phyloP scores from a whole-genome alignment of 1,140 invertebrate genomes.

The Phymorhynchus buccinoides region DNA sequence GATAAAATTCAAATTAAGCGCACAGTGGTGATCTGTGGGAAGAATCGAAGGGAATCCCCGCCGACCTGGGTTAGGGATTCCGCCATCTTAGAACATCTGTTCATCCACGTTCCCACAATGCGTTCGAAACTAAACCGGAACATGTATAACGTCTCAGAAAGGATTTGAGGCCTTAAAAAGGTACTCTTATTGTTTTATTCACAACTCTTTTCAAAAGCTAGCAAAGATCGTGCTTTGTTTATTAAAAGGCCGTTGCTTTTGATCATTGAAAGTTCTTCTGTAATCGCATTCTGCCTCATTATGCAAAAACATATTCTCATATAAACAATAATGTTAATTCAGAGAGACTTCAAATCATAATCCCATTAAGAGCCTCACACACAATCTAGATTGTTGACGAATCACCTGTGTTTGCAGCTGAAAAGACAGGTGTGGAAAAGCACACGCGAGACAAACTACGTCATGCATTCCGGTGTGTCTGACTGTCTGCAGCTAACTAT shows the following conservation, averaged over 20 bases:
- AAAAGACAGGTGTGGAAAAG: conserved; percentile 40
- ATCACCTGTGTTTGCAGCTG: conserved; percentile 40
- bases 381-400: conserved; percentile 24
- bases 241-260: too few relatives aligned
- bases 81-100: conserved; percentile 51
- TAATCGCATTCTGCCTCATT: too few relatives aligned
- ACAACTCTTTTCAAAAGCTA: conserved; percentile 12
- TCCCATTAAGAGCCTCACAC: background rate
- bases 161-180: background rate
- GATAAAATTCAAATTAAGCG: conserved; percentile 39
- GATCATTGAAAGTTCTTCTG: too few relatives aligned
- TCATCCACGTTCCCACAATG: conserved; percentile 45
- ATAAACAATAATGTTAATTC: too few relatives aligned
- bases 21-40: conserved; percentile 29
- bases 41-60: conserved; percentile 44
- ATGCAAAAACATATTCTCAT: too few relatives aligned
- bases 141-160: conserved; percentile 29
- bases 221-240: too few relatives aligned
- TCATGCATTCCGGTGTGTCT: conserved; percentile 26
- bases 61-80: conserved; percentile 34
- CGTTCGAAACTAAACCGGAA: conserved; percentile 40
- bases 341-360: too few relatives aligned
- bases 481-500: conserved; percentile 13
- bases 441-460: background rate
- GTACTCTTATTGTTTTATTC: background rate